Conservation (phyloP, 2,888 invertebrate genomes). For the Pinctada fucata region DNA sequence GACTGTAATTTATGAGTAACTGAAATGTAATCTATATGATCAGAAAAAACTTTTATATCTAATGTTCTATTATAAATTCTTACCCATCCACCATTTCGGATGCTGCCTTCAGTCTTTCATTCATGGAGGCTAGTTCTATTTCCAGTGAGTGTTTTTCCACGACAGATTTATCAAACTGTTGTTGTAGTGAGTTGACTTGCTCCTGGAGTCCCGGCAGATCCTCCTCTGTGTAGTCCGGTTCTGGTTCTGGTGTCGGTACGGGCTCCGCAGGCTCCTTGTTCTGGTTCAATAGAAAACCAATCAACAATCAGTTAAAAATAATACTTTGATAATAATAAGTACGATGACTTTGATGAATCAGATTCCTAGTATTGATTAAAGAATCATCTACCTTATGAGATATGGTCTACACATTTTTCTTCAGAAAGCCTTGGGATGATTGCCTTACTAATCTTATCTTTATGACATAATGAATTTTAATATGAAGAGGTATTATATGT, state of each 20-base stretch:
- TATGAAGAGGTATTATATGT: too few species aligned
- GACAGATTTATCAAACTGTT: constrained; percentile 73
- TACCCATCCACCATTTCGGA: constrained; percentile 73
- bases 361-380: not conserved
- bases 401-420: too few species aligned
- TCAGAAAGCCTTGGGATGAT: too few species aligned
- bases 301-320: not conserved
- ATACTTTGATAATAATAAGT: not conserved
- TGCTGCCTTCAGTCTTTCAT: constrained; percentile 74
- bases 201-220: constrained; percentile 72
- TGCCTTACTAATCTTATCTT: too few species aligned
- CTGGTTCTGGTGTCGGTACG: constrained; percentile 53
- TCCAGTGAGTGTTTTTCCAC: constrained; percentile 75
- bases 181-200: constrained; percentile 72
- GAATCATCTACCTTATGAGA: too few species aligned
- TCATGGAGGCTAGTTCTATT: constrained; percentile 75
- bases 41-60: too few species aligned
- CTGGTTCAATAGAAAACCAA: constrained; percentile 33
- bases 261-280: constrained; percentile 46
- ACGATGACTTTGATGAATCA: not conserved
- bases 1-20: too few species aligned
- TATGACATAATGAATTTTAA: too few species aligned
- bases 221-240: constrained; percentile 70
- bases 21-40: too few species aligned
- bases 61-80: not conserved